Evolutionary conservation across 2,888 invertebrate species (phyloP).

Genomic region (Drosophila affinis): DNA sequence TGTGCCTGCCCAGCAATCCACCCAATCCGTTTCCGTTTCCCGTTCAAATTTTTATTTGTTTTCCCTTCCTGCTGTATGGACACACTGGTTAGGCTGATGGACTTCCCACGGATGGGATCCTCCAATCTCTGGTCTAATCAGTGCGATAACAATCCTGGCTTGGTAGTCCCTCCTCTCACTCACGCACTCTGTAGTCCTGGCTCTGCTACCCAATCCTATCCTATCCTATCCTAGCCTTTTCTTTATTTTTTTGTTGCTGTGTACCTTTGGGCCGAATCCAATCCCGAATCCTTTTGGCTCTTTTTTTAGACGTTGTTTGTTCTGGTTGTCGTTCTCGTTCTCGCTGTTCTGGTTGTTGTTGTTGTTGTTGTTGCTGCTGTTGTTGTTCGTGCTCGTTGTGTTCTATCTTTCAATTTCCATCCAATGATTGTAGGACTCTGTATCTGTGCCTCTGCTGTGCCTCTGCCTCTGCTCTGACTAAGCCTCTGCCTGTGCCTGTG

Average conservation of each 20-base stretch:
- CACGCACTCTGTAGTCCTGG: slow-evolving; percentile 12
- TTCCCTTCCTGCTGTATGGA: slow-evolving; percentile 4
- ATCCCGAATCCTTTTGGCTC: slow-evolving; percentile 28
- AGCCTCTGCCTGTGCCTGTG: slow-evolving; percentile 20
- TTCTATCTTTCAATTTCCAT: slow-evolving; percentile 11
- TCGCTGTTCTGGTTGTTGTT: slow-evolving; percentile 27
- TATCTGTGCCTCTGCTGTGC: slow-evolving; percentile 25
- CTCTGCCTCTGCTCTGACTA: slow-evolving; percentile 30
- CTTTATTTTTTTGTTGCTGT: background rate
- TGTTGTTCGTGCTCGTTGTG: slow-evolving; percentile 49
- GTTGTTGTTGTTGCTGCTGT: slow-evolving; percentile 16
- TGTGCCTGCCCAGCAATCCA: slow-evolving; percentile 33
- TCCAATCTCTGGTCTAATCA: slow-evolving; percentile 20
- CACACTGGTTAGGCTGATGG: slow-evolving; percentile 24
- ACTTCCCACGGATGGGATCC: background rate
- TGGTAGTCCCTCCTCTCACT: slow-evolving; percentile 12
- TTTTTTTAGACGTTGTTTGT: slow-evolving; percentile 30
- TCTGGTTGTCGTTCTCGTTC: slow-evolving; percentile 30
- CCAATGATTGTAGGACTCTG: slow-evolving; percentile 29
- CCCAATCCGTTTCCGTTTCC: slow-evolving; percentile 40
- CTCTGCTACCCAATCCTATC: slow-evolving; percentile 28
- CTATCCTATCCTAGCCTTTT: slow-evolving; percentile 14
- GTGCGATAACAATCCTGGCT: slow-evolving; percentile 24
- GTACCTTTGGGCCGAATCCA: background rate
- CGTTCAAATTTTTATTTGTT: slow-evolving; percentile 12